Base-by-base conservation (phyloP, 2,888 invertebrate genomes). In the Trichogramma dendrolimi region DNA sequence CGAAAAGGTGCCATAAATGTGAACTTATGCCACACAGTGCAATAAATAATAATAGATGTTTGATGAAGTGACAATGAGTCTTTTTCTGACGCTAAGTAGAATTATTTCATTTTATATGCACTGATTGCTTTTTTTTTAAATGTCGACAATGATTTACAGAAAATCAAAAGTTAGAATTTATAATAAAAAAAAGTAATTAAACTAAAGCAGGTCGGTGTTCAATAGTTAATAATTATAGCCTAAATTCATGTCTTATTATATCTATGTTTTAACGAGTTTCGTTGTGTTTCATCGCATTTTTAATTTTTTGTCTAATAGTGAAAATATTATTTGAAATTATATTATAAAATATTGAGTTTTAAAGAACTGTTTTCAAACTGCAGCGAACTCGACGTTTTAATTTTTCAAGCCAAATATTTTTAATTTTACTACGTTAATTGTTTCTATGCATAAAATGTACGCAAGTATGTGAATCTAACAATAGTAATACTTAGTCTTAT, bases 71-170 rank as follows among this genome's bases (percentile, higher is more conserved):
- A 54, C 62, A 63, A 71, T 62, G 68, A 73, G 73, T 71, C 75
- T 76, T 76, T 75, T 78, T 79, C 78, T 79, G 78, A 78, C 78
- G 78, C 78, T 78, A 74, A 73, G 76, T 79, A 78, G 77, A 76
- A 70, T 77, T 79, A 79, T 76, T 78, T 77, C 77, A 79, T 78
- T 79, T 79, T 79, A 78, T 78, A 78, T 78, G 78, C 78, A 79
- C 78, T 77, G 77, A 78, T 78, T 78, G 78, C 78, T 79, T 78
- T 74, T 76, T 76, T 75, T 78, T 78, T 77, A 73, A 76, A 71
- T 78, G 77, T 76, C 75, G 74, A 77, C 76, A 75, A 79, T 11
- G 14, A 58, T 61, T 14, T 14, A 47, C 47, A 47, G 61, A 5
- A 75, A 75, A 76, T 75, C 27, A 27, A 27, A 27, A 27, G 27